phyloP scores from a whole-genome alignment of 2,888 invertebrate species.

The Dryobota labecula region DNA sequence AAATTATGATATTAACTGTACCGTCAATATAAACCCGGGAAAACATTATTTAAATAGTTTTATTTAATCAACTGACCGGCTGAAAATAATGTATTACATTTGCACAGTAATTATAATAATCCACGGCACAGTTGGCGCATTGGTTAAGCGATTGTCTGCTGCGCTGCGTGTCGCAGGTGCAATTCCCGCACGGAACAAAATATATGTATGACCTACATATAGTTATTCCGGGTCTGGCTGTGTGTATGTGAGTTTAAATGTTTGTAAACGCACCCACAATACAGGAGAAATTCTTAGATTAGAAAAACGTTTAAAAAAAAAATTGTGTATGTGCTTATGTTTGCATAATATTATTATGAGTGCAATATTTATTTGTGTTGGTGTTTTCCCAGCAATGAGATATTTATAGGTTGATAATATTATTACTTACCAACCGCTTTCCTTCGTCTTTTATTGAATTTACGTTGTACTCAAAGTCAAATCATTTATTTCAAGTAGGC shows the following conservation, averaged over 20 bases:
- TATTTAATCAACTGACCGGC: conserved; percentile 19
- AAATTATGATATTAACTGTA: conserved; percentile 34
- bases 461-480: neutral
- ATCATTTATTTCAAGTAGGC: too few relatives aligned
- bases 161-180: too few relatives aligned
- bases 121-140: too few relatives aligned
- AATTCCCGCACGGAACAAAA: too few relatives aligned
- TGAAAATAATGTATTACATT: conserved; percentile 5
- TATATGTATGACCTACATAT: too few relatives aligned
- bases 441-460: neutral
- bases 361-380: neutral
- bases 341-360: conserved; percentile 1
- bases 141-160: too few relatives aligned
- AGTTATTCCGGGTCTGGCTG: too few relatives aligned
- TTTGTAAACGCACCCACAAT: too few relatives aligned
- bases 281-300: too few relatives aligned
- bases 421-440: neutral
- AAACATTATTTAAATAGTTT: conserved; percentile 42
- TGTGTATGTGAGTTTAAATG: too few relatives aligned
- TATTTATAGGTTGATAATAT: neutral
- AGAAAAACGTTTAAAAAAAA: too few relatives aligned
- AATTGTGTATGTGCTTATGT: neutral
- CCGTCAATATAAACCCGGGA: conserved; percentile 30
- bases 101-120: too few relatives aligned
- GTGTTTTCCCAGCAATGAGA: neutral